Conservation (phyloP, 2,888 invertebrate species). For the Stenurella melanura region DNA sequence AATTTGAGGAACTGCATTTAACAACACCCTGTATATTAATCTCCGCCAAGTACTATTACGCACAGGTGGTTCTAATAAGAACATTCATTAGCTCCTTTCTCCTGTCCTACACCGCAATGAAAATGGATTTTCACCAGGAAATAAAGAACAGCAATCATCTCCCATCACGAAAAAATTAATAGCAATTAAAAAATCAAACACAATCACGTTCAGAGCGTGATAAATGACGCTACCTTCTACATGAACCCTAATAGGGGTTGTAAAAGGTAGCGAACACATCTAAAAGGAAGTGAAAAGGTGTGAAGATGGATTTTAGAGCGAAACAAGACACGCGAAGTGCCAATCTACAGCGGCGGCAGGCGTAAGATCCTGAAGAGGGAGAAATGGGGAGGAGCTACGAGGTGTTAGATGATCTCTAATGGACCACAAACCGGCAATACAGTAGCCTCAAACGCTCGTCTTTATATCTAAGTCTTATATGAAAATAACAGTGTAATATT, state of each 20-base stretch:
- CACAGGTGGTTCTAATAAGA: not conserved
- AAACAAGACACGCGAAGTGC: conserved; percentile 72
- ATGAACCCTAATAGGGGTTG: conserved; percentile 54
- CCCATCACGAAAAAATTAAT: conserved; percentile 27
- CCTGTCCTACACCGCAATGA: not conserved
- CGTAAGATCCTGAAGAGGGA: conserved; percentile 47
- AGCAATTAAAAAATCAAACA: conserved; percentile 46
- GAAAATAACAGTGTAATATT: conserved; percentile 16
- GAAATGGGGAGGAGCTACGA: conserved; percentile 58
- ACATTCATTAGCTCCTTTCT: not conserved
- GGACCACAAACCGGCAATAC: conserved; percentile 62
- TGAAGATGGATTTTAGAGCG: conserved; percentile 71
- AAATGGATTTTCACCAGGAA: not conserved
- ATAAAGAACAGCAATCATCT: not conserved
- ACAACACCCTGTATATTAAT: too few species aligned
- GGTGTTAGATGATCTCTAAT: conserved; percentile 70
- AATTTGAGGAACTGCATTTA: too few species aligned
- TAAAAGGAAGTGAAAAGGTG: conserved; percentile 70
- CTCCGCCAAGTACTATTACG: too few species aligned
- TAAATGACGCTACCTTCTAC: conserved; percentile 38
- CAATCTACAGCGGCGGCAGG: conserved; percentile 71
- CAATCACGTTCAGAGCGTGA: conserved; percentile 28
- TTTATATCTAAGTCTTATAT: conserved; percentile 33
- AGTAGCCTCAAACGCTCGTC: conserved; percentile 48
- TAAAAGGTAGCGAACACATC: conserved; percentile 59